phyloP scores from a whole-genome alignment of 2,797 vertebrate species.

The Streptopelia turtur region DNA sequence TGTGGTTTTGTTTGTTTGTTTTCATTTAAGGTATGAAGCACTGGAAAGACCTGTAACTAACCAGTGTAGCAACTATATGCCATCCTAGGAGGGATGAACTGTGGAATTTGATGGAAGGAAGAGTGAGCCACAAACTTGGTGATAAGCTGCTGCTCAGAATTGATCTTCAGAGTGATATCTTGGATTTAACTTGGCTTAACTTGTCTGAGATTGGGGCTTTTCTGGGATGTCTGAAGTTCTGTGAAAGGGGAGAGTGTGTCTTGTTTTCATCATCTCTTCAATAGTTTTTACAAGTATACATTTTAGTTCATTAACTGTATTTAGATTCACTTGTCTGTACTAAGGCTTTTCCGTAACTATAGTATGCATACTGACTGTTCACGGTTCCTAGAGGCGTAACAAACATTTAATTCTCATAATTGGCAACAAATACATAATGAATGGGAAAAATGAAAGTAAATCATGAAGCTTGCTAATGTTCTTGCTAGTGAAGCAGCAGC shows the following conservation, averaged over 20 bases:
- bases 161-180: not conserved
- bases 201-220: not conserved
- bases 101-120: not conserved
- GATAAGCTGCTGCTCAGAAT: not conserved
- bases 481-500: not conserved
- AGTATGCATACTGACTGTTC: rapidly evolving
- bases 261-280: not conserved
- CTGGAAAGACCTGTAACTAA: not conserved
- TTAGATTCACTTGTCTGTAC: not conserved
- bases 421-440: not conserved
- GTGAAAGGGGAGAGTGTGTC: not conserved
- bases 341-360: not conserved
- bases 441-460: too few relatives aligned
- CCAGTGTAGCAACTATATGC: not conserved
- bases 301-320: not conserved
- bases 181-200: not conserved
- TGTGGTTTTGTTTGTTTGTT: too few relatives aligned
- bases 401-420: not conserved
- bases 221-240: not conserved
- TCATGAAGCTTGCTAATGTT: not conserved
- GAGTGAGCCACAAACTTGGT: not conserved
- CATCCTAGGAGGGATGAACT: not conserved
- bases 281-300: not conserved
- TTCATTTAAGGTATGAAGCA: not conserved
- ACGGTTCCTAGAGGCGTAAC: not conserved